These are phyloP conservation scores for Dipus sagitta DNA, from an alignment of 2,797 vertebrate species.

Conservation along the genomic window DNA sequence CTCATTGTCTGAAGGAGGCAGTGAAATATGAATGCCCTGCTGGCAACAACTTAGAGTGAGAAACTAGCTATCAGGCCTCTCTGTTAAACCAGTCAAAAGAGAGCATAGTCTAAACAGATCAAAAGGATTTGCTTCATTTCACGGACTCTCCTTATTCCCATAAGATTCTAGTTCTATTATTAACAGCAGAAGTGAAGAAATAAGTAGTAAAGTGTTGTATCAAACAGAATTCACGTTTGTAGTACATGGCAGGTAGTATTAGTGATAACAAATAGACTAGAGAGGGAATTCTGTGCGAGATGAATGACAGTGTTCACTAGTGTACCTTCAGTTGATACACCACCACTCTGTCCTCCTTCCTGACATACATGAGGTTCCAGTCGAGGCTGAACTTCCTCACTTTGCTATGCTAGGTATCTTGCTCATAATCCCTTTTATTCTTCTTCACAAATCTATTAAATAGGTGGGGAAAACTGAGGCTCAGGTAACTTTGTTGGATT, in stretches of 20 bases:
- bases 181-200: background rate
- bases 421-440: background rate
- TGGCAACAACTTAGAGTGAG: background rate
- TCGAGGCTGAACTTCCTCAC: background rate
- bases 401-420: background rate
- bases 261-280: background rate
- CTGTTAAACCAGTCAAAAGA: conserved; percentile 35
- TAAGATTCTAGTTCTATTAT: background rate
- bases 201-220: background rate
- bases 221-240: background rate
- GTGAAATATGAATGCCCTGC: conserved; percentile 43
- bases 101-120: background rate
- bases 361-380: rapidly evolving
- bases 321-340: background rate
- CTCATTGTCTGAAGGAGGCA: background rate
- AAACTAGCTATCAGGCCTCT: background rate
- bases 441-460: background rate
- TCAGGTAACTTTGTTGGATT: background rate
- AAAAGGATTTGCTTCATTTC: background rate
- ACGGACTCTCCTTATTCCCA: background rate
- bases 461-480: background rate
- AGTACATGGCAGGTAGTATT: background rate
- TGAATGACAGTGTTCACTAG: background rate
- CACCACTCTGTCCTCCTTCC: background rate
- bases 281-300: background rate